Evolutionary conservation across 1,140 invertebrate species (phyloP).

Genomic region (Choristoneura fumiferana): DNA sequence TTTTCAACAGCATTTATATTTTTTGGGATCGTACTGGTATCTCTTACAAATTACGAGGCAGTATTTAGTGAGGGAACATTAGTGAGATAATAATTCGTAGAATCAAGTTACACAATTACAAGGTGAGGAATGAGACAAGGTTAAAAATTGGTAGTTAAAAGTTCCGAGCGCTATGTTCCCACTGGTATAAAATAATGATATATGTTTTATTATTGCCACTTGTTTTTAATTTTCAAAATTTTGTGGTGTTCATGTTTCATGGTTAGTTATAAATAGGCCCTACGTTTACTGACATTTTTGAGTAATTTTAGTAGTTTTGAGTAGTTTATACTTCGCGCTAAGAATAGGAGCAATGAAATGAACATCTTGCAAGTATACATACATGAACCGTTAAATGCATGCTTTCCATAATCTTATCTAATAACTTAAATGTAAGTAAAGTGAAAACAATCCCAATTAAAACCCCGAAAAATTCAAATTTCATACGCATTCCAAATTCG

Average conservation of each 20-base stretch:
- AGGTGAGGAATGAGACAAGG: constrained; percentile 53
- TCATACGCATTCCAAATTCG: constrained; percentile 41
- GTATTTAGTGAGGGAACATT: constrained; percentile 51
- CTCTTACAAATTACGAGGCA: constrained; percentile 52
- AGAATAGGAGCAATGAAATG: too few relatives aligned
- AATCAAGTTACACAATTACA: constrained; percentile 53
- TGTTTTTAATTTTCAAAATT: constrained; percentile 27
- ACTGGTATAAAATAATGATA: constrained; percentile 36
- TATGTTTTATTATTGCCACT: constrained; percentile 43
- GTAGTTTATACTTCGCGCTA: too few relatives aligned
- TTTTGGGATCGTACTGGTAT: constrained; percentile 37
- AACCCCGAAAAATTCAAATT: constrained; percentile 13
- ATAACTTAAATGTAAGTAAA: too few relatives aligned
- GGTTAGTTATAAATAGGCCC: constrained; percentile 22
- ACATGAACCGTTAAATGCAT: too few relatives aligned
- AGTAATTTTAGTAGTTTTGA: too few relatives aligned
- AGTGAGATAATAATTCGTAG: constrained; percentile 62
- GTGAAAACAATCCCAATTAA: constrained; percentile 8
- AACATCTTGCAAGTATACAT: too few relatives aligned
- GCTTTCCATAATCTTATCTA: too few relatives aligned
- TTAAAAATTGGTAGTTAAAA: constrained; percentile 57
- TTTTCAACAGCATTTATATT: constrained; percentile 14
- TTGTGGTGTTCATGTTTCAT: constrained; percentile 35
- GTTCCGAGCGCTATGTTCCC: constrained; percentile 33
- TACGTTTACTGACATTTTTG: too few relatives aligned